Evolutionary conservation across 2,888 invertebrate genomes (phyloP).

Genomic region (Syrista parreyssii): DNA sequence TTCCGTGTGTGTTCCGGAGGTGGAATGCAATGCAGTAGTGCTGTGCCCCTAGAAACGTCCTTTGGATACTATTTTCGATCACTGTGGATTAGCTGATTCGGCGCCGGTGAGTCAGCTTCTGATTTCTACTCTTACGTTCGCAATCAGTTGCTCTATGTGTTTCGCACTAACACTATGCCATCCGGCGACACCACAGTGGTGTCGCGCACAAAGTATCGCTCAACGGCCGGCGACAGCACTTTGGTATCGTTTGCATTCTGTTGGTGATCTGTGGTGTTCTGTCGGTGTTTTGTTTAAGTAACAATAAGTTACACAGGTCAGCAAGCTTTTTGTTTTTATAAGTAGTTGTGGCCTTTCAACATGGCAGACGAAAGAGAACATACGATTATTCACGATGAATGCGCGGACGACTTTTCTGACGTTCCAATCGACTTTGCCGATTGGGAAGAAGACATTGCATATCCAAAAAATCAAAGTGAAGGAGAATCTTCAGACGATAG

Average conservation of each 20-base stretch:
- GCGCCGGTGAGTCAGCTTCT: too few relatives aligned
- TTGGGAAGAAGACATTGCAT: conserved; percentile 13
- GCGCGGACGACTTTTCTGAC: conserved; percentile 19
- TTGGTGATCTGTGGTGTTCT: conserved; percentile 10
- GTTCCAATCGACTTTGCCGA: conserved; percentile 18
- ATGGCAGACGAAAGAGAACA: conserved; percentile 19
- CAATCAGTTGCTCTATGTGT: too few relatives aligned
- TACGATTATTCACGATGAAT: neutral
- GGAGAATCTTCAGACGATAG: too few relatives aligned
- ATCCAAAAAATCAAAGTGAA: conserved; percentile 1
- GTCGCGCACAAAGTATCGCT: conserved; percentile 10
- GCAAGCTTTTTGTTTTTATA: conserved; percentile 15
- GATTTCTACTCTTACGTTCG: too few relatives aligned
- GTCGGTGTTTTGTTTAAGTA: conserved; percentile 3
- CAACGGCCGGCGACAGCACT: conserved; percentile 13
- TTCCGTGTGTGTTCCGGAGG: too few relatives aligned
- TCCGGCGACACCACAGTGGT: conserved; percentile 16
- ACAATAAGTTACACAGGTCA: conserved; percentile 15
- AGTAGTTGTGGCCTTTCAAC: conserved; percentile 16
- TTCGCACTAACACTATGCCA: too few relatives aligned
- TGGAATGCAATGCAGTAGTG: too few relatives aligned
- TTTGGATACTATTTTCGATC: too few relatives aligned
- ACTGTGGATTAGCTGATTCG: too few relatives aligned
- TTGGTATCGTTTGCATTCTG: conserved; percentile 16
- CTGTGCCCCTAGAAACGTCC: too few relatives aligned